Percentiles rank a stretch among this genome's conserved stretches.
Conservation (phyloP, 2,888 invertebrate species). For the Lithophane semibrunnea region DNA sequence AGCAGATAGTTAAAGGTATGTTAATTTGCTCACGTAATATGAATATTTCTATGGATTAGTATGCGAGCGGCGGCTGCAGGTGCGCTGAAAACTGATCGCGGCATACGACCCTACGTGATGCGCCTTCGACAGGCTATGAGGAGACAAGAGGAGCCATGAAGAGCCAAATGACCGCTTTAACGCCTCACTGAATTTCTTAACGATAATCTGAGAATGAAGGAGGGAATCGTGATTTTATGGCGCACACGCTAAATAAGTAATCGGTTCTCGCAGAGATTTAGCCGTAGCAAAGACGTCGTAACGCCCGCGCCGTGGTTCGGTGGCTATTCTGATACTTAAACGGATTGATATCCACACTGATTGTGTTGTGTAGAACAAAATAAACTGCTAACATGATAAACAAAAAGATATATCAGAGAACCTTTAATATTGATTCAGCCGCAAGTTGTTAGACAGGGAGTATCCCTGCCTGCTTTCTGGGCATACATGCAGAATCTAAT, state of each 20-base stretch:
- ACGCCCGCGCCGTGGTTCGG: neutral
- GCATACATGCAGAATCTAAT: neutral
- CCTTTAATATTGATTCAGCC: neutral
- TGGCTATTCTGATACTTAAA: neutral
- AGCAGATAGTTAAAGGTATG: constrained; percentile 62
- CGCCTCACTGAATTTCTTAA: constrained; percentile 46
- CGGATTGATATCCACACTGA: neutral
- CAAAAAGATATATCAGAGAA: neutral
- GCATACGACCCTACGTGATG: constrained; percentile 65
- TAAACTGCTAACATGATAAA: neutral
- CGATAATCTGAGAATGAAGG: constrained; percentile 54
- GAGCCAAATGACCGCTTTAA: constrained; percentile 60
- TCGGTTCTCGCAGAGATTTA: constrained; percentile 12
- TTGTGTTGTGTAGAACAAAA: neutral
- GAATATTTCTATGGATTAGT: constrained; percentile 76
- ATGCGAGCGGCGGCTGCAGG: constrained; percentile 71
- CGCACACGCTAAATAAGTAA: neutral
- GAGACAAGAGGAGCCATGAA: constrained; percentile 32
- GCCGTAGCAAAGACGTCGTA: neutral
- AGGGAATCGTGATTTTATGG: constrained; percentile 10
- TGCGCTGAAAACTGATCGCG: constrained; percentile 67
- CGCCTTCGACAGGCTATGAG: constrained; percentile 50
- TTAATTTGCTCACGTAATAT: constrained; percentile 77
- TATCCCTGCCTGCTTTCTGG: neutral
- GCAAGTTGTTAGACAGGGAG: neutral